Base-by-base conservation (phyloP, 2,888 invertebrate species). In the Epistrophe eligans region DNA sequence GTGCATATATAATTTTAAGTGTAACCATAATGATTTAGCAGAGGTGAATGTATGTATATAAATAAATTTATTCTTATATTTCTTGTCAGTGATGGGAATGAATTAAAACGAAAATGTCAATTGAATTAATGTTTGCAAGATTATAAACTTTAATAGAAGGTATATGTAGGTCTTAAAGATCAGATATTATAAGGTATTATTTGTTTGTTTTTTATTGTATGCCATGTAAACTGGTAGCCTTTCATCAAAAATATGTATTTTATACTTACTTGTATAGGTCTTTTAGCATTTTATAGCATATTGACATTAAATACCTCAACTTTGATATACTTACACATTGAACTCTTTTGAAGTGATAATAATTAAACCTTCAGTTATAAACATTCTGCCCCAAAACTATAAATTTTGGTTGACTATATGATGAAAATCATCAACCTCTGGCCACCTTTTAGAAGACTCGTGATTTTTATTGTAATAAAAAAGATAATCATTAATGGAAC, bases 1-100 rank as follows among this genome's bases (percentile, higher is more conserved):
- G 45, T 62, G 76, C 52, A 64, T 82, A 74, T 81, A 74, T 76
- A 62, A 81, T 81, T 81, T 76, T 71, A 64, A 77, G 57, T 82
- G 72, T 77, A 70, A 64, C 38, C 70, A 62, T 64, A 55, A 64
- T 76, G 71, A 71, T 24, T 24, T 24, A 62, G 50, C 19, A 60
- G 32, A 24, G 38, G n/a, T n/a, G 2, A 13, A 38, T 13, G 11
- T 24, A 17, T 8, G 6, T 43, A 43, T 11, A 11, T 40, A 40
- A 40, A 40, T 60, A 62, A 62, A 40, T 60, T 60, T 62, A 15
- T 19, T 62, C 19, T 19, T 40, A 57, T n/a, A 13, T 5, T 7
- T 4, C 4, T 32, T 4, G 2, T 57, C 28, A 57, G n/a, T 24
- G 10, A 55, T 55, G 35, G 32, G 10, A 57, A 57, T 57, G 32